Evolutionary conservation across 2,797 vertebrate species (phyloP).

Genomic region (Typhlichthys eigenmanni): DNA sequence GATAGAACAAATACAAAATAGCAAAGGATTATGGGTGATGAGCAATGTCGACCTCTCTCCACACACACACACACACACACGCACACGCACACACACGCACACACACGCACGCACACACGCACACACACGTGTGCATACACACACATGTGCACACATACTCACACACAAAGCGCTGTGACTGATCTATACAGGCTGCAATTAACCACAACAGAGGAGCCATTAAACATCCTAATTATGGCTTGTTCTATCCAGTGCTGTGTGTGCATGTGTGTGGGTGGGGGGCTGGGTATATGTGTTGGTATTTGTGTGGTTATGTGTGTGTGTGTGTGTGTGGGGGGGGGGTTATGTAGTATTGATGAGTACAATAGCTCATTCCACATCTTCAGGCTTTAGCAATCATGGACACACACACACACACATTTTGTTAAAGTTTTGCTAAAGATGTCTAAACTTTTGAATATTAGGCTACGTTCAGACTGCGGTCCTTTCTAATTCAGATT

Average conservation of each 20-base stretch:
- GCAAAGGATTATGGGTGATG: too few relatives aligned
- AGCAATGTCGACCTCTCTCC: too few relatives aligned
- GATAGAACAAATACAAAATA: too few relatives aligned
- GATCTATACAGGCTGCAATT: constrained; percentile 69
- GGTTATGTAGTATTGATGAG: too few relatives aligned
- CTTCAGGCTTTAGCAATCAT: too few relatives aligned
- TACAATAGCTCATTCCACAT: too few relatives aligned
- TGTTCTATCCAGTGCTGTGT: constrained; percentile 45
- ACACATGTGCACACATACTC: neutral
- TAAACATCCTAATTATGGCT: constrained; percentile 67
- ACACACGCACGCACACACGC: neutral
- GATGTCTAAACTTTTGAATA: too few relatives aligned
- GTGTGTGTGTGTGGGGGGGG: neutral
- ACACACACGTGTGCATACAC: neutral
- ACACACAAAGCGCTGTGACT: neutral
- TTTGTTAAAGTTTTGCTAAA: too few relatives aligned
- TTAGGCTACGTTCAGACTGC: too few relatives aligned
- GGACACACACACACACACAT: too few relatives aligned
- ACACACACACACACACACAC: neutral
- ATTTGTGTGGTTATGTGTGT: constrained; percentile 3
- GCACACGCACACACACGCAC: neutral
- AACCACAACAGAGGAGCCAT: constrained; percentile 71
- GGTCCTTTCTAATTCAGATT: too few relatives aligned
- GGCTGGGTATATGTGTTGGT: constrained; percentile 3
- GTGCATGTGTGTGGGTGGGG: constrained; percentile 1